Evolutionary conservation across 2,113 vertebrate species (phyloP).

Genomic region (Sorex fumeus): DNA sequence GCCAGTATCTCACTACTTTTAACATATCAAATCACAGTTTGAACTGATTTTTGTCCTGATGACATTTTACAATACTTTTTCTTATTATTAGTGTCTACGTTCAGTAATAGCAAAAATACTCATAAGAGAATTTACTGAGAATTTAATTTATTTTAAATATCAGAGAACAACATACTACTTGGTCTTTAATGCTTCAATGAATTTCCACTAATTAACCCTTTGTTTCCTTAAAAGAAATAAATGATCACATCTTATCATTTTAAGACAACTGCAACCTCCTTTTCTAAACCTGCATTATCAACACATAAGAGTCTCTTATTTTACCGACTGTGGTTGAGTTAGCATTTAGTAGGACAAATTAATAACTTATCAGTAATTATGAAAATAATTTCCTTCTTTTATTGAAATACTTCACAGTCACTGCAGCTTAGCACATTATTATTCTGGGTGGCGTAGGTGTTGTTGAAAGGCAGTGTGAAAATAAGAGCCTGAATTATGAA

Average conservation of each 20-base stretch:
- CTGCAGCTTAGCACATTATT: conserved; percentile 75
- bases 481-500: conserved; percentile 87
- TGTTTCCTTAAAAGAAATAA: conserved; percentile 72
- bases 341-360: conserved; percentile 81
- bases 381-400: conserved; percentile 85
- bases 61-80: conserved; percentile 55
- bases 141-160: conserved; percentile 2
- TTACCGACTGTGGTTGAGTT: conserved; percentile 82
- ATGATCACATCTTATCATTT: conserved; percentile 67
- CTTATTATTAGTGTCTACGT: conserved; percentile 50
- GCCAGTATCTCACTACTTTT: conserved; percentile 44
- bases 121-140: conserved; percentile 36
- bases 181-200: conserved; percentile 68
- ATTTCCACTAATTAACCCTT: conserved; percentile 62
- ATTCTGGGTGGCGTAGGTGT: conserved; percentile 86
- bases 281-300: conserved; percentile 78
- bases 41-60: conserved; percentile 39
- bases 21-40: conserved; percentile 35
- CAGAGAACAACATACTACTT: conserved; percentile 13
- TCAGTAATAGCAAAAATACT: conserved; percentile 16
- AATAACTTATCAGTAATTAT: conserved; percentile 86
- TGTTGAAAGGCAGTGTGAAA: conserved; percentile 84
- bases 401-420: conserved; percentile 77
- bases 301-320: conserved; percentile 78
- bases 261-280: conserved; percentile 79